Percentiles rank a stretch among this genome's conserved stretches.
Evolutionary conservation across 2,113 vertebrate genomes (phyloP).

Genomic region (Myrmecobius fasciatus): DNA sequence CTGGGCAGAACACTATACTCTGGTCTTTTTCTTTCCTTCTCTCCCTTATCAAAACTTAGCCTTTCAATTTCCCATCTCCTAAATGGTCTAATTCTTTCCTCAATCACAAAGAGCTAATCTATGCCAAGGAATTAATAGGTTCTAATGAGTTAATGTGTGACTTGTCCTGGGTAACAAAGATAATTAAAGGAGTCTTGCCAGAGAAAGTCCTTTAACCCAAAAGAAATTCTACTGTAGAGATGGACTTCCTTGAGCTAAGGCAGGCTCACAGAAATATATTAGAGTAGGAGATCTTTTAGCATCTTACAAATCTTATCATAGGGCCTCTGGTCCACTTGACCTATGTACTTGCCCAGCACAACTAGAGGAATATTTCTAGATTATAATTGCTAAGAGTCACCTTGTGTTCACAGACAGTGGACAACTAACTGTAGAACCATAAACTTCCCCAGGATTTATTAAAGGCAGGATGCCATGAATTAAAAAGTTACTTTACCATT

Average conservation of each 20-base stretch:
- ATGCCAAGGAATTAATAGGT: not conserved
- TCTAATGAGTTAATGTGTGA: not conserved
- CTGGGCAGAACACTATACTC: not conserved
- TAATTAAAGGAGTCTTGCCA: not conserved
- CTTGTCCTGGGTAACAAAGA: not conserved
- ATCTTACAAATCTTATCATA: not conserved
- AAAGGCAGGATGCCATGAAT: not conserved
- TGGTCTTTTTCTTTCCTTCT: not conserved
- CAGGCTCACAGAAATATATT: not conserved
- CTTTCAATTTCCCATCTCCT: not conserved
- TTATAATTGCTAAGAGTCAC: not conserved
- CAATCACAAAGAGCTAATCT: not conserved
- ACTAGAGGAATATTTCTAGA: not conserved
- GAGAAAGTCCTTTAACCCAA: slow-evolving; percentile 3
- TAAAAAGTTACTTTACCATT: slow-evolving; percentile 82
- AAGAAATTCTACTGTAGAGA: not conserved
- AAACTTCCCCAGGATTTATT: not conserved
- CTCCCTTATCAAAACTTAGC: not conserved
- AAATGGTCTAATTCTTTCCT: not conserved
- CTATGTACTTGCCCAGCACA: not conserved
- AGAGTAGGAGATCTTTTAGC: not conserved
- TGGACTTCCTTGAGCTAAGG: not conserved
- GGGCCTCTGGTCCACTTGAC: rapidly evolving
- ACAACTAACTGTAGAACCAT: not conserved
- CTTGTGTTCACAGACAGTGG: not conserved